Conservation (phyloP, 2,113 vertebrate species). For the Larimichthys crocea region DNA sequence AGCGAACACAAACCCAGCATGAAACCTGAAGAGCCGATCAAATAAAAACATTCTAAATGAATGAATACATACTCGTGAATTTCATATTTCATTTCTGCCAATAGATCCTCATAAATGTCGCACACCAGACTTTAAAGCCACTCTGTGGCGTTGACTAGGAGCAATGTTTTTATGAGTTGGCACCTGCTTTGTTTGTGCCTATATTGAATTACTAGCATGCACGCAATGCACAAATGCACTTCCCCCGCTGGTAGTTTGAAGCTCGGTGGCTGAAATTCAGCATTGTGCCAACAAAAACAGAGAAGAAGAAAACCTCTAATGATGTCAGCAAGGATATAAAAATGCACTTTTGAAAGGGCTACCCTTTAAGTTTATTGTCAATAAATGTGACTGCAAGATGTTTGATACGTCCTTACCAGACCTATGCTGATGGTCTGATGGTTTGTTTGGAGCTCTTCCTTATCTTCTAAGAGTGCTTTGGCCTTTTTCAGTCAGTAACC, state of each 20-base stretch:
- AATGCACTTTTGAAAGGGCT: not conserved
- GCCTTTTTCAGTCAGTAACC: not conserved
- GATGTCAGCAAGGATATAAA: not conserved
- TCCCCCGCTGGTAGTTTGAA: not conserved
- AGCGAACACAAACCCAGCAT: no score
- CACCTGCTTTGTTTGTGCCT: slow-evolving; percentile 16
- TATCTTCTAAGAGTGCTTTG: not conserved
- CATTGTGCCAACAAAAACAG: not conserved
- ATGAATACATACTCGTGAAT: no score
- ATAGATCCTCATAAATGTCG: no score
- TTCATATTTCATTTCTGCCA: no score
- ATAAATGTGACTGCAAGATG: not conserved
- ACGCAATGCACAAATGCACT: not conserved
- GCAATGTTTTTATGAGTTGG: not conserved
- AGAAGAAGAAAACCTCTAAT: not conserved
- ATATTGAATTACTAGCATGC: slow-evolving; percentile 14
- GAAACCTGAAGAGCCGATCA: no score
- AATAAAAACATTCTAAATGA: no score
- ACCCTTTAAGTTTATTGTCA: not conserved
- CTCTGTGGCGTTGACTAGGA: not conserved
- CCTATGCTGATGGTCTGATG: not conserved
- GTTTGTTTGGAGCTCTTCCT: not conserved
- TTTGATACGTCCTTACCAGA: not conserved
- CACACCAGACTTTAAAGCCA: not conserved
- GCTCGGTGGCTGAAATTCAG: not conserved